phyloP scores from a whole-genome alignment of 2,797 vertebrate species.

The Amblyraja radiata region DNA sequence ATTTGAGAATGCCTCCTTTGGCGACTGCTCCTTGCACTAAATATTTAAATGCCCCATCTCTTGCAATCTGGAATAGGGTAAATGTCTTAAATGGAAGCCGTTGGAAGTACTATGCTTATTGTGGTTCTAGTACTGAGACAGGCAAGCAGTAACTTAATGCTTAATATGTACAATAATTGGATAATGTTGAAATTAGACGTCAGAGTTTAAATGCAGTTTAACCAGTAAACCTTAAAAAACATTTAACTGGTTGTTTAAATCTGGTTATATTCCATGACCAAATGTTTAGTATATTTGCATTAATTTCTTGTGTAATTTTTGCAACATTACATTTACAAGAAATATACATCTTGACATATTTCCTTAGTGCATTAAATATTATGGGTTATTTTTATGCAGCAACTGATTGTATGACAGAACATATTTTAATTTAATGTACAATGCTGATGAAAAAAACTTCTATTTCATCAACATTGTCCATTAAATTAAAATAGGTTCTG shows the following conservation, averaged over 20 bases:
- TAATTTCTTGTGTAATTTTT: not conserved
- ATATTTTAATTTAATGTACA: slow-evolving; percentile 9
- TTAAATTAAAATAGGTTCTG: no score
- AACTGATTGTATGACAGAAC: not conserved
- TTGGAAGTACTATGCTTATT: not conserved
- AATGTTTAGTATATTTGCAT: not conserved
- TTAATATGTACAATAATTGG: not conserved
- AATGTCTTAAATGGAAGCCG: not conserved
- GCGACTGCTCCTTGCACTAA: not conserved
- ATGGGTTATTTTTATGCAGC: not conserved
- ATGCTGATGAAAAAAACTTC: not conserved
- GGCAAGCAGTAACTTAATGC: not conserved
- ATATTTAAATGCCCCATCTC: not conserved
- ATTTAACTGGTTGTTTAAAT: no score
- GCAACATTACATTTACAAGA: not conserved
- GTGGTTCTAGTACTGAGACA: not conserved
- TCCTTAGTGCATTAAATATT: not conserved
- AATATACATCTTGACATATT: not conserved
- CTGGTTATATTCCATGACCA: not conserved
- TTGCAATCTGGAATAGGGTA: not conserved
- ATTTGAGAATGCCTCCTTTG: not conserved
- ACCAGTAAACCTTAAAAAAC: no score
- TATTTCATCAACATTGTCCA: no score
- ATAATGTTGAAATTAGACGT: not conserved
- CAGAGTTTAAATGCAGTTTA: not conserved